phyloP scores from a whole-genome alignment of 2,888 invertebrate genomes.

The Tetramorium bicarinatum region DNA sequence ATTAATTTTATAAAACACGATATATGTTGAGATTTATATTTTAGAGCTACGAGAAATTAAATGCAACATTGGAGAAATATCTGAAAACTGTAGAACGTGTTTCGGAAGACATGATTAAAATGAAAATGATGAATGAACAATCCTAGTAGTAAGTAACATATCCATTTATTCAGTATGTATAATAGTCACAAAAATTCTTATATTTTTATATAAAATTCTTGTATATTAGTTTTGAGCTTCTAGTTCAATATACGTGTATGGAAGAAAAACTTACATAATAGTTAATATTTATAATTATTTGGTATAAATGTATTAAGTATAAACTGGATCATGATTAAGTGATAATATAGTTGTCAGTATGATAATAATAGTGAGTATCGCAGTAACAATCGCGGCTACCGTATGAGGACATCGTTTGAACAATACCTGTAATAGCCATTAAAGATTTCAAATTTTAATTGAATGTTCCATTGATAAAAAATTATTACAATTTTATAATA shows the following conservation, averaged over 20 bases:
- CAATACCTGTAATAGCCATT: slow-evolving; percentile 83
- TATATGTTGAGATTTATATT: slow-evolving; percentile 72
- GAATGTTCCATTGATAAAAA: slow-evolving; percentile 16
- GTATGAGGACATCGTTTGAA: slow-evolving; percentile 87
- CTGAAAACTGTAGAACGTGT: slow-evolving; percentile 89
- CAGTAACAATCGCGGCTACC: slow-evolving; percentile 86
- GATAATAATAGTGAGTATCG: slow-evolving; percentile 85
- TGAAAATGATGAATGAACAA: slow-evolving; percentile 74
- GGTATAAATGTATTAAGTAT: slow-evolving; percentile 70
- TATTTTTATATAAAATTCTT: slow-evolving; percentile 1
- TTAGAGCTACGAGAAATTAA: slow-evolving; percentile 89
- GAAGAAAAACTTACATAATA: slow-evolving; percentile 34
- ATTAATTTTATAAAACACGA: not conserved
- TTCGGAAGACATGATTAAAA: slow-evolving; percentile 89
- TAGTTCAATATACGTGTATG: slow-evolving; percentile 18
- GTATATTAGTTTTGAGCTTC: not conserved
- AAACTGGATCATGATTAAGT: slow-evolving; percentile 77
- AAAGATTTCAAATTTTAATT: slow-evolving; percentile 39
- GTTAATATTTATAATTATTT: slow-evolving; percentile 31
- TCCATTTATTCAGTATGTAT: slow-evolving; percentile 42
- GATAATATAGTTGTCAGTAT: slow-evolving; percentile 84
- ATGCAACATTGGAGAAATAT: slow-evolving; percentile 89
- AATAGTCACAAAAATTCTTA: slow-evolving; percentile 30
- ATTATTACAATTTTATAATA: not conserved
- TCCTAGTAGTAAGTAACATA: slow-evolving; percentile 71